Percentiles rank a stretch among this genome's conserved stretches.
Conservation (phyloP, 2,797 vertebrate genomes). For the Crypturellus tataupa region DNA sequence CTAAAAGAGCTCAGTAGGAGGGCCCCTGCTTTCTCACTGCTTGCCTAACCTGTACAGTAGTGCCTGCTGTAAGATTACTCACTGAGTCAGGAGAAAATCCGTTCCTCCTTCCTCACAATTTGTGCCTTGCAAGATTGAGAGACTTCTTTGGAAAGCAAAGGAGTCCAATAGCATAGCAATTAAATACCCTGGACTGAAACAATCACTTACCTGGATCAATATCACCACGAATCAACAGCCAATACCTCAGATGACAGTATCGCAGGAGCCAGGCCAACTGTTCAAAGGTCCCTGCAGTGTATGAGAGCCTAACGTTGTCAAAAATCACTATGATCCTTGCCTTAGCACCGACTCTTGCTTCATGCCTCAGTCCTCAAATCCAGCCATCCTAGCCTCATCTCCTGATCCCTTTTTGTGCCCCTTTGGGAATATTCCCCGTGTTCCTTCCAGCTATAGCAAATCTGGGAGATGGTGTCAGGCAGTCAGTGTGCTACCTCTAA, state of each 20-base stretch:
- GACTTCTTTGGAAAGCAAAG: neutral
- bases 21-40: neutral
- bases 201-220: constrained; percentile 24
- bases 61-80: neutral
- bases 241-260: constrained; percentile 50
- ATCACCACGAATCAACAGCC: constrained; percentile 37
- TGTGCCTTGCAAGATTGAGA: neutral
- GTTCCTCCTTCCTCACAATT: neutral
- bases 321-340: neutral
- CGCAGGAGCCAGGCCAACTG: constrained; percentile 33
- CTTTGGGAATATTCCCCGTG: neutral
- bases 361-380: neutral
- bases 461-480: neutral
- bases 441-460: neutral
- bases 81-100: neutral
- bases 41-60: neutral
- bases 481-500: neutral
- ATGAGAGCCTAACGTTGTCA: neutral
- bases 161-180: neutral
- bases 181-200: neutral
- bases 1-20: neutral
- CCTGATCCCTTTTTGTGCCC: neutral
- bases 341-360: neutral
- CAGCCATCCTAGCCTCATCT: neutral
- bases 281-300: neutral